Conservation (phyloP, 2,113 vertebrate species). For the Spizaetus ornatus region DNA sequence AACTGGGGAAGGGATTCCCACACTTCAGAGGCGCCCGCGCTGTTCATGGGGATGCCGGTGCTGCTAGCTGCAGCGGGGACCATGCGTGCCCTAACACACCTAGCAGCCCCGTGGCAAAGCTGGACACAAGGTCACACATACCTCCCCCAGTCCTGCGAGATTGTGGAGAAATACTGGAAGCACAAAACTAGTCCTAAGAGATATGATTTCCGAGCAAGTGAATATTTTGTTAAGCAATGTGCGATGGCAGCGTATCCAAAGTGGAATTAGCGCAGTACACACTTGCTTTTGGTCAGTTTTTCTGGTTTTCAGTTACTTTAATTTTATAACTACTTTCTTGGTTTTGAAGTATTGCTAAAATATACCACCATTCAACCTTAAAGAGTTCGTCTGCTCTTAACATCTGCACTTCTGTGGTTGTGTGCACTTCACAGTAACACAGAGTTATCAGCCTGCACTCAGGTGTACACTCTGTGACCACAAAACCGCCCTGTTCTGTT, state of each 20-base stretch:
- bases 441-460: not conserved
- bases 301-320: not conserved
- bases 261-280: accelerated
- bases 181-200: not conserved
- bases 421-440: not conserved
- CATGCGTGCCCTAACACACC: accelerated
- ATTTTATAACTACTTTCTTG: not conserved
- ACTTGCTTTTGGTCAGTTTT: not conserved
- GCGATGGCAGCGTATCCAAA: not conserved
- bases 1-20: not conserved
- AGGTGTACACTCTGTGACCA: not conserved
- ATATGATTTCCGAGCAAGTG: not conserved
- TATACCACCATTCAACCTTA: not conserved
- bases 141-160: not conserved
- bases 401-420: not conserved
- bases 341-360: not conserved
- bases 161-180: not conserved
- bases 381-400: not conserved
- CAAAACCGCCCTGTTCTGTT: not conserved
- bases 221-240: not conserved
- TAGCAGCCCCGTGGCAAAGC: not conserved
- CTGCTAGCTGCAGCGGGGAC: accelerated
- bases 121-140: not conserved
- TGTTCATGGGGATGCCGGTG: too few species aligned
- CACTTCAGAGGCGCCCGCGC: accelerated